Evolutionary conservation across 2,797 vertebrate species (phyloP).

Genomic region (Pseudochromis fuscus): DNA sequence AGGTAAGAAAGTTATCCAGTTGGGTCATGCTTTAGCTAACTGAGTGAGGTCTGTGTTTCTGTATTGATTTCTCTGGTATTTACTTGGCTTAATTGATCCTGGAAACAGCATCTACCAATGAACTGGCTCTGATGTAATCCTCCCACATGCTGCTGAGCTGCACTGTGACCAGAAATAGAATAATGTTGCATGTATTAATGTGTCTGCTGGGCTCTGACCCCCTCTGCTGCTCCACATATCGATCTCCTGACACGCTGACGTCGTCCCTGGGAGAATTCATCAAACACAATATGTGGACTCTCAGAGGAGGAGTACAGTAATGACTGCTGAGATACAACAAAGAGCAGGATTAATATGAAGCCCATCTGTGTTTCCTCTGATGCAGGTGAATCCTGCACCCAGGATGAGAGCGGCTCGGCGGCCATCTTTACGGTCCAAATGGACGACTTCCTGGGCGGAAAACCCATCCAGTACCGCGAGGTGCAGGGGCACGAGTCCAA

Average conservation of each 20-base stretch:
- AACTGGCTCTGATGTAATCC: slow-evolving; percentile 52
- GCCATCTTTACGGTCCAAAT: slow-evolving; percentile 98
- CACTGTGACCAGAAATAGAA: slow-evolving; percentile 28
- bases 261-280: not conserved
- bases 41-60: slow-evolving; percentile 2
- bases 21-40: not conserved
- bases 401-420: slow-evolving; percentile 95
- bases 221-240: slow-evolving; percentile 5
- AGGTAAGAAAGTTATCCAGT: not conserved
- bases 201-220: slow-evolving; percentile 17
- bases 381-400: slow-evolving; percentile 91
- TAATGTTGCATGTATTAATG: slow-evolving; percentile 25
- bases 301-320: not conserved
- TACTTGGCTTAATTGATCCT: slow-evolving; percentile 48
- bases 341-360: slow-evolving; percentile 23
- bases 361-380: not conserved
- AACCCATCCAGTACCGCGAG: slow-evolving; percentile 95
- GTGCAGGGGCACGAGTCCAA: slow-evolving; percentile 94
- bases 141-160: not conserved
- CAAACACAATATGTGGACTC: not conserved
- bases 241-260: slow-evolving; percentile 9
- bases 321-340: slow-evolving; percentile 1
- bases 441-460: slow-evolving; percentile 94
- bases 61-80: slow-evolving; percentile 49
- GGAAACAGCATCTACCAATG: slow-evolving; percentile 42